Evolutionary conservation across 2,888 invertebrate species (phyloP), one percentile per base, ranked within the genome.

Genomic region (Dicycla oo): DNA sequence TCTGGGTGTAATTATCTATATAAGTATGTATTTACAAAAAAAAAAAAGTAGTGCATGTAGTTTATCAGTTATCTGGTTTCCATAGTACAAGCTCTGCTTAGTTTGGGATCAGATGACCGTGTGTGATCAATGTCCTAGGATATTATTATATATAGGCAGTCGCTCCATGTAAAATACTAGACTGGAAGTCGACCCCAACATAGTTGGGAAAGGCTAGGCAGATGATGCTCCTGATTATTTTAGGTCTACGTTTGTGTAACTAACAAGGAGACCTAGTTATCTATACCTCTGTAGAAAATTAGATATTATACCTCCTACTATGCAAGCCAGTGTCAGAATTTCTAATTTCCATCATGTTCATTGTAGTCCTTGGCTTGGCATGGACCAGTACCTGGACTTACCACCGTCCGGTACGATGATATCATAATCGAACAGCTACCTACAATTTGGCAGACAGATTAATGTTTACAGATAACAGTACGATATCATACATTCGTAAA

Each of bases 371-470:
- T 63, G 11, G 2, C 38, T 26, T 51, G 2, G 0, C 20, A 26
- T 53, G 5, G 40, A 26, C 38, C 38, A 38, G 20, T 40, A 67
- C 38, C 63, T 49, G 45, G n/a, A 56, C 8, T 56, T 23, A 40
- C 30, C 18, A 62, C 6, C 23, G 34, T 45, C 20, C 18, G 13
- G n/a, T 71, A n/a, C 15, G 30, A 40, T 57, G 69, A 70, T 20
- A 2, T 69, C 47, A 70, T 56, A 56, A 26, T 57, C 23, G 26
- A 53, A 43, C 30, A 53, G 23, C 15, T 54, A 30, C 45, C 13
- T 45, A 26, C 26, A 72, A 54, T 61, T 54, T 30, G 11, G 13
- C 15, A 61, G 38, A 30, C 23, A 71, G 60, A 72, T 72, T n/a
- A 71, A 20, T 40, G 20, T 47, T 30, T 18, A 30, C 38, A 45